These are phyloP conservation scores for Drosophila busckii DNA, from an alignment of 1,140 invertebrate genomes.

Conservation along the genomic window DNA sequence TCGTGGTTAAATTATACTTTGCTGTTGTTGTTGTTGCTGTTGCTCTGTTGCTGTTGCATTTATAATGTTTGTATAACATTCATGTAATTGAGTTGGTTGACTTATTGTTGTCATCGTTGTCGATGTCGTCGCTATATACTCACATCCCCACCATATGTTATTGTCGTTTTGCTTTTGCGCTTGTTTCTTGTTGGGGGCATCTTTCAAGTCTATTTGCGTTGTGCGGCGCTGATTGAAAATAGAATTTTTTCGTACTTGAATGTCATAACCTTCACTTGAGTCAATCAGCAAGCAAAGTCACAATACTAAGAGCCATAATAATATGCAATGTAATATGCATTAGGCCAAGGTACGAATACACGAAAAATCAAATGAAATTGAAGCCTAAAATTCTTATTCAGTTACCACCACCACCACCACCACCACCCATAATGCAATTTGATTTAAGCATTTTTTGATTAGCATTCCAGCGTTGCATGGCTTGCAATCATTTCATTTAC, in stretches of 20 bases:
- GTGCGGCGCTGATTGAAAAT: constrained; percentile 60
- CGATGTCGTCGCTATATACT: constrained; percentile 50
- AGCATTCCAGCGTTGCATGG: constrained; percentile 30
- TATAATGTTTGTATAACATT: constrained; percentile 74
- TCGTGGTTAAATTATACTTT: too few relatives aligned
- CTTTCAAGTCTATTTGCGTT: constrained; percentile 46
- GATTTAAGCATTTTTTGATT: constrained; percentile 67
- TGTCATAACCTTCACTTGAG: constrained; percentile 66
- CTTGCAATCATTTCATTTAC: constrained; percentile 14
- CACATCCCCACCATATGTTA: constrained; percentile 45
- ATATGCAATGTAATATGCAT: constrained; percentile 14
- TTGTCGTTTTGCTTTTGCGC: not conserved
- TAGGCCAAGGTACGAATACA: constrained; percentile 1
- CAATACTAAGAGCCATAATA: constrained; percentile 22
- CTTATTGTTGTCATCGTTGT: constrained; percentile 19
- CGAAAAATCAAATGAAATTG: too few relatives aligned
- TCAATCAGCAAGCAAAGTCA: constrained; percentile 37
- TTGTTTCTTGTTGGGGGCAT: constrained; percentile 22
- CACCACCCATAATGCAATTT: constrained; percentile 13
- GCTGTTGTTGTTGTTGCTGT: too few relatives aligned
- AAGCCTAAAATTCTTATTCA: too few relatives aligned
- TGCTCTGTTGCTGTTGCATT: constrained; percentile 64
- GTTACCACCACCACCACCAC: not conserved
- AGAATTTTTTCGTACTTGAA: constrained; percentile 64
- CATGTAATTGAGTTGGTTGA: constrained; percentile 68